Evolutionary conservation across 2,888 invertebrate genomes (phyloP), one percentile per base, ranked within the genome.

Genomic region (Tolmerus cingulatus): DNA sequence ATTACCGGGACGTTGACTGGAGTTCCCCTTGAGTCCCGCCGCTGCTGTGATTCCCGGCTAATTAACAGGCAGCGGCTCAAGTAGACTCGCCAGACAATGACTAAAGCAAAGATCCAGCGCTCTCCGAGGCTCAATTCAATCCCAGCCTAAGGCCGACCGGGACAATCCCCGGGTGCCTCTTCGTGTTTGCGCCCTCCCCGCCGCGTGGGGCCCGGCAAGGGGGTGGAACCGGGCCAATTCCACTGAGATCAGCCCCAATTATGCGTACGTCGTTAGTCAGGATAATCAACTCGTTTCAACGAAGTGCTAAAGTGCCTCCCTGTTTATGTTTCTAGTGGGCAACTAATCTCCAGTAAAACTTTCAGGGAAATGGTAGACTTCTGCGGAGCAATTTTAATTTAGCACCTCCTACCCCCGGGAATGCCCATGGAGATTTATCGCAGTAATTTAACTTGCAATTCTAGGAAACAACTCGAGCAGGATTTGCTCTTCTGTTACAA

Each of bases 81-180:
- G 51, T 27, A n/a, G 23, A n/a, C 16, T 30, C 23, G 27, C 27
- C 30, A 81, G 34, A 46, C 23, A 34, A 23, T 19, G 46, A 30
- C 81, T 51, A 27, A 55, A 40, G 12, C 51, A 81, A 55, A 81
- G 81, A 81, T 81, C 23, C 2, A 81, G 51, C 5, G 34, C 81
- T 81, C 81, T 55, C 55, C 51, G 34, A 81, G 81, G 81, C 51
- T 81, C 30, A 55, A 81, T 81, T 81, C 81, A 81, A 81, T 81
- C 30, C 51, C 23, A 14, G 30, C 14, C 30, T 34, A 51, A 43
- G 79, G 79, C 34, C 43, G 40, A 3, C 16, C n/a, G 81, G 19
- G 27, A 19, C 51, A 30, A 55, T 46, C 34, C 51, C 66, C 19
- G 4, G 66, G 12, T 27, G 66, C 66, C 66, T 23, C 27, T 66